phyloP scores from a whole-genome alignment of 2,797 vertebrate genomes.

The Pachyuromys duprasi region DNA sequence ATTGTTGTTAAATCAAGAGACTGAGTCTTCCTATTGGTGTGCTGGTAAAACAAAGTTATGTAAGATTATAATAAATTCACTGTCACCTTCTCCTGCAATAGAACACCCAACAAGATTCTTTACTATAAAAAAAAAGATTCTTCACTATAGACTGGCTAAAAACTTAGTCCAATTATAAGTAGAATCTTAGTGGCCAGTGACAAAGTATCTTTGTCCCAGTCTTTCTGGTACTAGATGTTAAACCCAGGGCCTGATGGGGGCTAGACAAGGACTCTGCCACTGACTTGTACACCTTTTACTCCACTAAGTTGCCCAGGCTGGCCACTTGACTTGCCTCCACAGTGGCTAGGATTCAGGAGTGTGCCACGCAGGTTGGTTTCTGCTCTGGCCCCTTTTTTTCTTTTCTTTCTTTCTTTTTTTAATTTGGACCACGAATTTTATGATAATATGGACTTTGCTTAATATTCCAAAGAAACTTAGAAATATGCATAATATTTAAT shows the following conservation, averaged over 20 bases:
- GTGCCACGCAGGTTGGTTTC: neutral
- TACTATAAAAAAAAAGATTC: neutral
- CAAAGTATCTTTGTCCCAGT: neutral
- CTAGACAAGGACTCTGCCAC: neutral
- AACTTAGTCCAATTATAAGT: neutral
- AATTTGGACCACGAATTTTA: neutral
- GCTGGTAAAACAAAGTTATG: neutral
- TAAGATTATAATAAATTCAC: neutral
- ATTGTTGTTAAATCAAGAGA: neutral
- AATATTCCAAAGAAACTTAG: neutral
- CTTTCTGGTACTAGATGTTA: neutral
- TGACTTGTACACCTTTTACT: neutral
- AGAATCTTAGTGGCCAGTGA: neutral
- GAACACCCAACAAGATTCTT: neutral
- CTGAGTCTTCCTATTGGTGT: neutral
- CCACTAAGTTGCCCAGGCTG: neutral
- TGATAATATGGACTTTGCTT: neutral
- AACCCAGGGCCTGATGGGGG: neutral
- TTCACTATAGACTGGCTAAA: neutral
- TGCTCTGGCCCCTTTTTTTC: neutral
- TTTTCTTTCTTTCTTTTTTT: too few relatives aligned
- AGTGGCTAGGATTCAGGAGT: neutral
- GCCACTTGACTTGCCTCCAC: neutral
- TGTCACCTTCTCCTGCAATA: neutral
- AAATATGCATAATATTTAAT: conserved; percentile 6